Evolutionary conservation across 92 coral and sea anemone genomes (phyloP).

Genomic region (Epizoanthus rinbou): DNA sequence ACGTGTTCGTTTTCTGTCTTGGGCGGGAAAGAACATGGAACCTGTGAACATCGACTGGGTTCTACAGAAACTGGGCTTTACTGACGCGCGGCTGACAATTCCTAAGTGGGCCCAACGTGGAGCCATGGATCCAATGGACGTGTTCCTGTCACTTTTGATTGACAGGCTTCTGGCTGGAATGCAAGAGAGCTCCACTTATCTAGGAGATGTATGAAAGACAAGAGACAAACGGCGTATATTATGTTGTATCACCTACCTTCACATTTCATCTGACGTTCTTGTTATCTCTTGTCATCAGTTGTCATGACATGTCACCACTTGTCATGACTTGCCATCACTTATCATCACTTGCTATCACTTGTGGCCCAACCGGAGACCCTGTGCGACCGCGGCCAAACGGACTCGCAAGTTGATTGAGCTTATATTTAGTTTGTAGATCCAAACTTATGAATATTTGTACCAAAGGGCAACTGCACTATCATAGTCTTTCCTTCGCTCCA

Average conservation of each 20-base stretch:
- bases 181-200: conserved; percentile 79
- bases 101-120: conserved; percentile 99
- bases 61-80: conserved; percentile 92
- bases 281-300: too few relatives aligned
- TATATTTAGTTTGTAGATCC: too few relatives aligned
- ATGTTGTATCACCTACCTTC: not conserved
- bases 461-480: too few relatives aligned
- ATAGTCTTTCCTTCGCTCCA: too few relatives aligned
- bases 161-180: conserved; percentile 89
- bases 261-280: too few relatives aligned
- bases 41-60: conserved; percentile 99
- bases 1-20: conserved; percentile 92
- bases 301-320: too few relatives aligned
- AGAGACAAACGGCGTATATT: not conserved
- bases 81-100: conserved; percentile 95
- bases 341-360: too few relatives aligned
- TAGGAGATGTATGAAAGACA: conserved; percentile 51
- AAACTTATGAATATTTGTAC: too few relatives aligned
- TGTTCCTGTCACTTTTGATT: conserved; percentile 84
- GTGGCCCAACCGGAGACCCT: too few relatives aligned
- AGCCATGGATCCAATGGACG: conserved; percentile 99
- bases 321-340: too few relatives aligned
- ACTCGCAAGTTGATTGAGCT: too few relatives aligned
- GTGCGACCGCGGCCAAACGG: too few relatives aligned
- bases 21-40: conserved; percentile 99